Evolutionary conservation across 1,140 invertebrate species (phyloP).

Genomic region (Nilaparvata lugens): DNA sequence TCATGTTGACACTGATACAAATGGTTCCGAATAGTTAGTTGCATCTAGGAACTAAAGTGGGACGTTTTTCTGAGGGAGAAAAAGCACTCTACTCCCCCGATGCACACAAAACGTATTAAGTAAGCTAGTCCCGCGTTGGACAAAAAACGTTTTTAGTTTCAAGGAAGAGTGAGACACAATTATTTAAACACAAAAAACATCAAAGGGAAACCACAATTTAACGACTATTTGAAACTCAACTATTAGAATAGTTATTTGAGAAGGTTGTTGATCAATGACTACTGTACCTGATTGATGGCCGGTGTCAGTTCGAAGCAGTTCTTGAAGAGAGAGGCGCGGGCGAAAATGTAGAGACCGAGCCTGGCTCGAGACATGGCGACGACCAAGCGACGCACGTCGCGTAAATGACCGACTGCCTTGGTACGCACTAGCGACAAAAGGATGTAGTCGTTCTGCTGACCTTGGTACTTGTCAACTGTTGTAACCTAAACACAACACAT

Average conservation of each 20-base stretch:
- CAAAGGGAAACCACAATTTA: neutral
- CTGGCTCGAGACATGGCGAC: slow-evolving; percentile 97
- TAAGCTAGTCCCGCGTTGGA: too few species aligned
- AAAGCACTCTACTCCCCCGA: too few species aligned
- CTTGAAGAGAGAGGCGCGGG: slow-evolving; percentile 80
- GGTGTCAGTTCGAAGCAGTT: slow-evolving; percentile 96
- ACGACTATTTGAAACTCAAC: too few species aligned
- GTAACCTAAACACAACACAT: slow-evolving; percentile 44
- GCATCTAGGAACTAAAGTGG: too few species aligned
- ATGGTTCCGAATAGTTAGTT: too few species aligned
- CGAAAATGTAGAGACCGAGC: slow-evolving; percentile 96
- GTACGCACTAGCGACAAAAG: slow-evolving; percentile 93
- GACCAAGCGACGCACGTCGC: slow-evolving; percentile 91
- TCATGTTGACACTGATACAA: too few species aligned
- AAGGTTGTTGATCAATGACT: neutral
- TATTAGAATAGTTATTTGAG: too few species aligned
- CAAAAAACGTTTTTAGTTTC: too few species aligned
- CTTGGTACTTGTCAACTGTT: slow-evolving; percentile 99
- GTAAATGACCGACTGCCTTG: slow-evolving; percentile 89
- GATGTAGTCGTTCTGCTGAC: slow-evolving; percentile 99
- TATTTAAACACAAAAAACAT: too few species aligned
- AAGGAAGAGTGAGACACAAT: too few species aligned
- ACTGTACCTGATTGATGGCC: slow-evolving; percentile 77
- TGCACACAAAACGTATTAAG: too few species aligned
- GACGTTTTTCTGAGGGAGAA: too few species aligned